Evolutionary conservation across 2,113 vertebrate species (phyloP), one percentile per base, ranked within the genome.

Genomic region (Anseranas semipalmata): DNA sequence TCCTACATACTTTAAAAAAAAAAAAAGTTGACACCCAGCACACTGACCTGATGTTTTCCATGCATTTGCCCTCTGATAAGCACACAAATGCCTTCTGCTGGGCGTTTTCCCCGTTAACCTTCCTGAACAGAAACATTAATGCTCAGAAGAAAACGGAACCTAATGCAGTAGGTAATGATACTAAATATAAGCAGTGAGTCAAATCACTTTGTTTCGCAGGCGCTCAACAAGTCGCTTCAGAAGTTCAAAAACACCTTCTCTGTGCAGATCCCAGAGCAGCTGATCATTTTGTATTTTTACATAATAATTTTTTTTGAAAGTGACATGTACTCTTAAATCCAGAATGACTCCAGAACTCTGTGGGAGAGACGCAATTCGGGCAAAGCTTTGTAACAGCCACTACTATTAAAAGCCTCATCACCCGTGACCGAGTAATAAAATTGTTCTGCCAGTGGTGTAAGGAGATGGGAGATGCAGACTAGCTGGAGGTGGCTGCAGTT

Each of bases 101-200:
- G 93, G 94, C 95, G 91, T 96, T 96, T 95, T 97, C 95, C 81
- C 91, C 63, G 68, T 93, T 95, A 85, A 92, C 94, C 96, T 97
- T 95, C 96, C 95, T 97, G 95, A 95, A 93, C 66, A 89, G 55
- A 90, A 87, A 2, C 91, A 94, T 93, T 71, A 91, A 87, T 33
- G 80, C 84, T 93, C 5, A 12, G 74, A 65, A 97, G 94, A 94
- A 96, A 95, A 96, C 12, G 5, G 87, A 95, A 78, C 89, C 80
- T 46, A n/a, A 55, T 35, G 84, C 72, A 91, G 63, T 87, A 91
- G 77, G 88, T 96, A 97, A 95, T 93, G 95, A 73, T 90, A 84
- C 95, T 96, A 97, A 96, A 96, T 96, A 96, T 95, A 96, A 95
- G 72, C 79, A 70, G 27, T 86, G 90, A 95, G 89, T 93, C 90